phyloP scores from a whole-genome alignment of 2,888 invertebrate species.

The Melinaea menophilus region DNA sequence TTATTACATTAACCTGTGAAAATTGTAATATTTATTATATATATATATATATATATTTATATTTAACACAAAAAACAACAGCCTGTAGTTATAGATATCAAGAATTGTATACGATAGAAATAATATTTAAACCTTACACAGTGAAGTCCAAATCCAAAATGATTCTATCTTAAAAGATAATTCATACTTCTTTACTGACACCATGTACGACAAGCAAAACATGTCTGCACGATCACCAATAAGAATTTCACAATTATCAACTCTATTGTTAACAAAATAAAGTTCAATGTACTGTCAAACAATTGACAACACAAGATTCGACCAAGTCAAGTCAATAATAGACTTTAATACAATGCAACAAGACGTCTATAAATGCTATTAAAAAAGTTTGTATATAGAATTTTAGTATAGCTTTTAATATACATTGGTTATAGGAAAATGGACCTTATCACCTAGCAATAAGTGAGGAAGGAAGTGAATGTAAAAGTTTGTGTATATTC shows the following conservation, averaged over 20 bases:
- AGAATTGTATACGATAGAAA: not conserved
- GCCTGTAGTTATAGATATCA: not conserved
- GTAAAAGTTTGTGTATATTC: slow-evolving; percentile 23
- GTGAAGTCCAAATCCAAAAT: slow-evolving; percentile 11
- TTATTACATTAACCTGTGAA: slow-evolving; percentile 12
- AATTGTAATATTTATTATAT: not conserved
- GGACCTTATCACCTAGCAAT: slow-evolving; percentile 9
- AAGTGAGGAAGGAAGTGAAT: slow-evolving; percentile 6
- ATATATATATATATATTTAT: not conserved
- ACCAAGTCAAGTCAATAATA: slow-evolving; percentile 13
- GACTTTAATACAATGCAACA: slow-evolving; percentile 15
- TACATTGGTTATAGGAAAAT: slow-evolving; percentile 11
- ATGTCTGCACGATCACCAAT: slow-evolving; percentile 29
- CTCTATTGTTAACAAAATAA: slow-evolving; percentile 17
- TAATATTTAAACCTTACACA: not conserved
- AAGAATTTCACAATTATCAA: slow-evolving; percentile 15
- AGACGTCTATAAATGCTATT: slow-evolving; percentile 18
- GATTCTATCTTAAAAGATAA: slow-evolving; percentile 36
- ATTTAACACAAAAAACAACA: not conserved
- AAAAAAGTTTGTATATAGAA: slow-evolving; percentile 22
- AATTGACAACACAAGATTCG: slow-evolving; percentile 18
- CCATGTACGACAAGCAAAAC: slow-evolving; percentile 35
- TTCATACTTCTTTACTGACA: slow-evolving; percentile 38
- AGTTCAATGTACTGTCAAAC: slow-evolving; percentile 13
- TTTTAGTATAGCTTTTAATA: slow-evolving; percentile 18